A percentile compares a stretch with the other conserved stretches of the same genome.
These are phyloP conservation scores for Diogma glabrata DNA, from an alignment of 2,888 invertebrate species.

Conservation along the genomic window DNA sequence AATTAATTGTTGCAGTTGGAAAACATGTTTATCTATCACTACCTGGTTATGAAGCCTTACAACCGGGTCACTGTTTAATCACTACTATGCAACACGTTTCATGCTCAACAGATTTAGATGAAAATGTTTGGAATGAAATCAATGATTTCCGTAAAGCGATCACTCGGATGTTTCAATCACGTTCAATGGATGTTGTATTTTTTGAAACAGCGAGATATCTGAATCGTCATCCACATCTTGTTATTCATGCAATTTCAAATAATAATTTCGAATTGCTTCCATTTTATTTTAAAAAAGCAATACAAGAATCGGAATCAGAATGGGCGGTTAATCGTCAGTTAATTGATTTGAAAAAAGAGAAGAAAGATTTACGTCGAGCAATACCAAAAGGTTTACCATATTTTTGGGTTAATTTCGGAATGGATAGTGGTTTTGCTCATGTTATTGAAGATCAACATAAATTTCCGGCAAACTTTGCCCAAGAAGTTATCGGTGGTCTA, in stretches of 20 bases:
- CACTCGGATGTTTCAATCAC: slow-evolving; percentile 60
- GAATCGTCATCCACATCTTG: slow-evolving; percentile 69
- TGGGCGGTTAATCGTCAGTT: slow-evolving; percentile 94
- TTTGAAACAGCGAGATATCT: slow-evolving; percentile 76
- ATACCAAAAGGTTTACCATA: slow-evolving; percentile 92
- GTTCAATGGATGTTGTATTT: slow-evolving; percentile 73
- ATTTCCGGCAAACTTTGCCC: slow-evolving; percentile 84
- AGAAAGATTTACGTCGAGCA: slow-evolving; percentile 62
- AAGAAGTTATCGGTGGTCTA: slow-evolving; percentile 94
- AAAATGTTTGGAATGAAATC: slow-evolving; percentile 89
- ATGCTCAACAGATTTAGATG: slow-evolving; percentile 76
- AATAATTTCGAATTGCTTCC: slow-evolving; percentile 78
- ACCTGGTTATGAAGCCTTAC: slow-evolving; percentile 69
- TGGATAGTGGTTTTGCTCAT: slow-evolving; percentile 87
- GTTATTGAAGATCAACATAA: slow-evolving; percentile 86
- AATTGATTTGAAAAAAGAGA: slow-evolving; percentile 46
- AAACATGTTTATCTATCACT: slow-evolving; percentile 73
- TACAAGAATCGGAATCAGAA: slow-evolving; percentile 87
- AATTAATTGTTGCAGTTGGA: slow-evolving; percentile 72
- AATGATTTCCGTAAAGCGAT: slow-evolving; percentile 62
- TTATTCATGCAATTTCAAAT: slow-evolving; percentile 80
- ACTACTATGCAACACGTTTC: slow-evolving; percentile 70
- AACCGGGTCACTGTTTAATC: slow-evolving; percentile 76
- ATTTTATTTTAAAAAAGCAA: slow-evolving; percentile 96
- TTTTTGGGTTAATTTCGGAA: slow-evolving; percentile 88